Evolutionary conservation across 2,797 vertebrate species (phyloP).

Genomic region (Craterocephalus amniculus): DNA sequence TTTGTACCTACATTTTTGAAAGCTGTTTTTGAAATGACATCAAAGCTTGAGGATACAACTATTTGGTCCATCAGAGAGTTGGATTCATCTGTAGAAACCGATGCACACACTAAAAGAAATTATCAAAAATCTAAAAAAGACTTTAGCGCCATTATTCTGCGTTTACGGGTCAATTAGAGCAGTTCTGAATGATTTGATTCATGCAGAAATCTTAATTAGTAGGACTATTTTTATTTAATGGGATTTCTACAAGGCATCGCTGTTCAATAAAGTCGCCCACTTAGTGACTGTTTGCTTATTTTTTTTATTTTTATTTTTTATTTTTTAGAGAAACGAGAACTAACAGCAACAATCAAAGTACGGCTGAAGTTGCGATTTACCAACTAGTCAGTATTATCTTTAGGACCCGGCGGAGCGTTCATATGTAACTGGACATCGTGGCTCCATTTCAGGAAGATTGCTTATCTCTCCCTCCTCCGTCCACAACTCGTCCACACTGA

Average conservation of each 20-base stretch:
- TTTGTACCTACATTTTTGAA: neutral
- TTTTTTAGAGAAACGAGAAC: conserved; percentile 5
- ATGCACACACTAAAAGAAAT: conserved; percentile 15
- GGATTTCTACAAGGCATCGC: neutral
- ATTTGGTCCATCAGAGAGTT: conserved; percentile 8
- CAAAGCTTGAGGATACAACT: neutral
- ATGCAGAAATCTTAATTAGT: neutral
- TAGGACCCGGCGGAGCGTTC: conserved; percentile 90
- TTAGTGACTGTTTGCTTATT: neutral
- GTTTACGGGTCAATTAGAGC: neutral
- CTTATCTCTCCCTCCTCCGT: conserved; percentile 75
- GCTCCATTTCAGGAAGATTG: conserved; percentile 84
- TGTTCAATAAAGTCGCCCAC: neutral
- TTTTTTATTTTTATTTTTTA: too few relatives aligned
- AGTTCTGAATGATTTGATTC: neutral
- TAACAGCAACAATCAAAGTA: conserved; percentile 2
- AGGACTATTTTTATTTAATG: neutral
- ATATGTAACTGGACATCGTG: conserved; percentile 78
- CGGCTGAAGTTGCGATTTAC: conserved; percentile 29
- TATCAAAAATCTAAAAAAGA: neutral
- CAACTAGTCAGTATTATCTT: conserved; percentile 61
- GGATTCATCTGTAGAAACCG: conserved; percentile 3
- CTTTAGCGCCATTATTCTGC: neutral
- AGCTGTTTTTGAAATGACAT: conserved; percentile 23
- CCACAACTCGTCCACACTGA: conserved; percentile 46